Base-by-base conservation (phyloP, 1,140 invertebrate genomes). In the Atta texana region DNA sequence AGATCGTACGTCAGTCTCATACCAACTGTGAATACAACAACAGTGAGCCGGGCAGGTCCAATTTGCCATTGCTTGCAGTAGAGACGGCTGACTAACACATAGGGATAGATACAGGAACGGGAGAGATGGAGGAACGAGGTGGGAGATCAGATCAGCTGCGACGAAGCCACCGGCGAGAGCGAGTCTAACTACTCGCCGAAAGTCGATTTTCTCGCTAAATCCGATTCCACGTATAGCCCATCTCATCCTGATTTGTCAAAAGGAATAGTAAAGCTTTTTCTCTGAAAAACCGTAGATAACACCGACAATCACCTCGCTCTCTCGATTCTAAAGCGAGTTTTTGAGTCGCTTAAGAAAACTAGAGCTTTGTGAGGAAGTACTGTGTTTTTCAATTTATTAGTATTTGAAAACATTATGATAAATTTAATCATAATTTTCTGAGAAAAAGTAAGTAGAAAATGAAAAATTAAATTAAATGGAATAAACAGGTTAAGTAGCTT, bases 1-100 rank as follows among this genome's bases (percentile, higher is more conserved):
- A 89, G 78, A 89, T 89, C 85, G 78, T 90, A 90, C 85, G 88
- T 90, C 88, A 90, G 89, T 81, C 86, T 57, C 39, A 24, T 82
- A 74, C 77, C 66, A 69, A 24, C 77, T 69, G 89, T 63, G 88
- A 89, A 84, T 87, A 89, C 88, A 82, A 74, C 64, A 59, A 66
- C 77, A 34, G 34, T 34, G 53, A 74, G 24, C 68, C 61, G 49
- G 71, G 72, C 81, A 77, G 61, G 28, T 89, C 86, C 86, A 90
- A 90, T 90, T 90, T 90, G 88, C 88, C 78, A 78, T 81, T 51
- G 84, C 71, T 68, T 21, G 82, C 76, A 24, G 24, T 39, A 55
- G 55, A 71, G 81, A 55, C 68, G 68, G 64, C 85, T 57, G 89
- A 87, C 53, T 89, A 90, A 89, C 88, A 86, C 77, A 31, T 69